A percentile compares a stretch with the other conserved stretches of the same genome.
Conservation (phyloP, 1,140 invertebrate genomes). For the Hestina assimilis region DNA sequence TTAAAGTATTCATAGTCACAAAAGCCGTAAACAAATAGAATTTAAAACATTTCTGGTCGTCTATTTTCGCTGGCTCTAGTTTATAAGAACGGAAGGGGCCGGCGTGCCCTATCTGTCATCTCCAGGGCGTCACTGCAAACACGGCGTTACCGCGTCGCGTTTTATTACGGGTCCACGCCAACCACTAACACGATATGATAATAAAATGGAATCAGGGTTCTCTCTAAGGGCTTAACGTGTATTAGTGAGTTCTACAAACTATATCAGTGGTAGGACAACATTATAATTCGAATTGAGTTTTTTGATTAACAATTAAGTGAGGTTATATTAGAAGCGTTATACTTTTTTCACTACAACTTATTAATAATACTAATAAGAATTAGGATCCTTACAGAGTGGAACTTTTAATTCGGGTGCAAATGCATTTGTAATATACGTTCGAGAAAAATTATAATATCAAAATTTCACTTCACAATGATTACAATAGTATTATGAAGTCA, state of each 20-base stretch:
- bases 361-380: too few relatives aligned
- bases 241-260: neutral
- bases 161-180: conserved; percentile 64
- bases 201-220: conserved; percentile 43
- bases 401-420: too few relatives aligned
- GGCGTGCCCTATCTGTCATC: conserved; percentile 72
- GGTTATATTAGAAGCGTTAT: too few relatives aligned
- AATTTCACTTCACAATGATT: too few relatives aligned
- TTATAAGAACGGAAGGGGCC: conserved; percentile 29
- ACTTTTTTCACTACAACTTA: too few relatives aligned
- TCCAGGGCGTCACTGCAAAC: conserved; percentile 58
- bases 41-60: conserved; percentile 19
- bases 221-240: conserved; percentile 17
- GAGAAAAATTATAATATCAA: too few relatives aligned
- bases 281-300: neutral
- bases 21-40: neutral
- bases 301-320: too few relatives aligned
- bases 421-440: too few relatives aligned
- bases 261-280: neutral
- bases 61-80: conserved; percentile 18
- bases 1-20: neutral
- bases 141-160: conserved; percentile 62
- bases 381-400: too few relatives aligned
- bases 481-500: too few relatives aligned
- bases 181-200: conserved; percentile 59